phyloP scores from a whole-genome alignment of 2,113 vertebrate species.

The Isurus oxyrinchus region DNA sequence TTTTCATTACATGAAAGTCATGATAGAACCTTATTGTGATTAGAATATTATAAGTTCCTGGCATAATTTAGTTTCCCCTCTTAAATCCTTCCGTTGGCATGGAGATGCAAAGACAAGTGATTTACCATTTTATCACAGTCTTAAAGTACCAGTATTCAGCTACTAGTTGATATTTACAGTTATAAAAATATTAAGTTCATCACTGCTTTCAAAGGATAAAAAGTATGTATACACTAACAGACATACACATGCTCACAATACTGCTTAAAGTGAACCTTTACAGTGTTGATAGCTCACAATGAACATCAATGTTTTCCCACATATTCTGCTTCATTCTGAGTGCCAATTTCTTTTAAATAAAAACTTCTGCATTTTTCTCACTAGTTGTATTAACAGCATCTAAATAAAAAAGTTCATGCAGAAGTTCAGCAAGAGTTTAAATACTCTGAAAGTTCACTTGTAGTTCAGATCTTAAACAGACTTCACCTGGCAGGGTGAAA shows the following conservation, averaged over 20 bases:
- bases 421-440: slow-evolving; percentile 68
- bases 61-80: not conserved
- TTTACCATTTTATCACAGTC: not conserved
- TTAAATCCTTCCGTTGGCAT: not conserved
- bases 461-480: slow-evolving; percentile 50
- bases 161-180: not conserved
- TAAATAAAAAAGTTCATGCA: slow-evolving; percentile 61
- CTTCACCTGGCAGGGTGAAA: not conserved
- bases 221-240: not conserved
- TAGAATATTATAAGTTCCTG: not conserved
- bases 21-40: not conserved
- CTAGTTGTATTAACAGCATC: slow-evolving; percentile 62
- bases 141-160: not conserved
- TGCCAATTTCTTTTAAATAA: slow-evolving; percentile 53
- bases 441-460: slow-evolving; percentile 61
- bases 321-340: not conserved
- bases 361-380: slow-evolving; percentile 55
- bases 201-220: not conserved
- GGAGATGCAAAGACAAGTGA: not conserved
- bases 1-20: not conserved
- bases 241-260: not conserved
- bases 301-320: not conserved
- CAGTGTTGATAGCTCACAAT: not conserved
- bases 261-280: not conserved
- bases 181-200: not conserved